Evolutionary conservation across 2,888 invertebrate species (phyloP).

Genomic region (Pseudococcus jackbeardsleyi): DNA sequence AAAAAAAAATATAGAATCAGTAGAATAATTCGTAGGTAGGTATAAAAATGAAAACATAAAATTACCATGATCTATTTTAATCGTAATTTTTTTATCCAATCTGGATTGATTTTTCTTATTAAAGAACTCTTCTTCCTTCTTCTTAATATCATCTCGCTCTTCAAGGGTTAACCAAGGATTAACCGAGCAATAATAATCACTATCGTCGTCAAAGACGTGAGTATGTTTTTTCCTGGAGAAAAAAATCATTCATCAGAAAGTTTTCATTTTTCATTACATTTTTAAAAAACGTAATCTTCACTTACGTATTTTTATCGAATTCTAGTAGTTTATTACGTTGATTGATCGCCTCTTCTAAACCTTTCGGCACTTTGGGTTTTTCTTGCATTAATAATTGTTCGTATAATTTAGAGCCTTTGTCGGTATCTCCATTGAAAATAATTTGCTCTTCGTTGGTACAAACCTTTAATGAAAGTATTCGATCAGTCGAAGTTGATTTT

Average conservation of each 20-base stretch:
- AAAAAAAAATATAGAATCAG: constrained; percentile 10
- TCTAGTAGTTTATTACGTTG: constrained; percentile 86
- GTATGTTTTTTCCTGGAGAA: constrained; percentile 77
- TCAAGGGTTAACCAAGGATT: constrained; percentile 85
- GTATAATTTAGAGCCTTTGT: constrained; percentile 66
- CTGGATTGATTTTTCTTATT: constrained; percentile 80
- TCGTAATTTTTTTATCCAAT: constrained; percentile 78
- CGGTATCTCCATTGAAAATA: constrained; percentile 66
- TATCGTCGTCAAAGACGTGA: constrained; percentile 91
- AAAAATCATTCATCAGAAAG: constrained; percentile 65
- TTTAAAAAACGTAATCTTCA: not conserved
- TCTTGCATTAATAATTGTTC: constrained; percentile 71
- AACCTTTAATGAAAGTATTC: constrained; percentile 63
- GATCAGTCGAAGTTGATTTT: not conserved
- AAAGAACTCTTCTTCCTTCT: constrained; percentile 74
- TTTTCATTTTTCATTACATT: not conserved
- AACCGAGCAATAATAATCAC: constrained; percentile 89
- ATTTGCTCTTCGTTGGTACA: constrained; percentile 66
- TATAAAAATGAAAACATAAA: constrained; percentile 5
- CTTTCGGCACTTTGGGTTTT: constrained; percentile 12
- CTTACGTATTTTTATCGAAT: constrained; percentile 83
- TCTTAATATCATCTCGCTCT: constrained; percentile 78
- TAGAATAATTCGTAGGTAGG: not conserved
- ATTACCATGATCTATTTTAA: constrained; percentile 80
- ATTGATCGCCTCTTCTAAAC: constrained; percentile 79